Conservation (phyloP, 1,140 invertebrate genomes). For the Tetramorium simillimum region DNA sequence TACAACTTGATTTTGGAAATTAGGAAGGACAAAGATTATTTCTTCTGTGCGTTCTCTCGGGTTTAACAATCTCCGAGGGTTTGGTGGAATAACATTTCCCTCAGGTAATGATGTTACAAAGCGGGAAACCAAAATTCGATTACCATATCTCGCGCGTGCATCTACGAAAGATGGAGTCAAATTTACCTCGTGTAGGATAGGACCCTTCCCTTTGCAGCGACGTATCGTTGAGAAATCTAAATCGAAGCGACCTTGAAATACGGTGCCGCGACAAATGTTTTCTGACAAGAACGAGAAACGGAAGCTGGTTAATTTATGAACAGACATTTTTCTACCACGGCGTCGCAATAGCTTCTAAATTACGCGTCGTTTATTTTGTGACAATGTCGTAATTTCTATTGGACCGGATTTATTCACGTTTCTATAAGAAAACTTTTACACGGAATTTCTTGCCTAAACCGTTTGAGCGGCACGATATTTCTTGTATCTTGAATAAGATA, state of each 20-base stretch:
- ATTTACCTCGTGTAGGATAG: constrained; percentile 15
- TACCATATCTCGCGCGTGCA: constrained; percentile 67
- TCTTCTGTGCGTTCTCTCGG: constrained; percentile 5
- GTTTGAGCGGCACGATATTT: background rate
- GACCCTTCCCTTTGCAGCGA: constrained; percentile 11
- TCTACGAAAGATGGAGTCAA: constrained; percentile 54
- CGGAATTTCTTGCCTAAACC: background rate
- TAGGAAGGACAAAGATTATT: constrained; percentile 30
- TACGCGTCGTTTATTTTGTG: constrained; percentile 38
- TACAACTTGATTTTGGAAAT: constrained; percentile 34
- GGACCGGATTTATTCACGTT: constrained; percentile 10
- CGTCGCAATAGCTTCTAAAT: constrained; percentile 25
- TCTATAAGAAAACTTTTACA: background rate
- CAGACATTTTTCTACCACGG: constrained; percentile 45
- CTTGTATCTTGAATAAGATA: background rate
- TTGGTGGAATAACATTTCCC: constrained; percentile 19
- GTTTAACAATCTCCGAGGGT: background rate
- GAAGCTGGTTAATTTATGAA: constrained; percentile 58
- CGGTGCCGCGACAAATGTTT: constrained; percentile 65
- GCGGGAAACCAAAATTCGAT: constrained; percentile 66
- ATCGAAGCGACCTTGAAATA: constrained; percentile 65
- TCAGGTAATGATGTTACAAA: constrained; percentile 49
- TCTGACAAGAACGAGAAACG: constrained; percentile 49
- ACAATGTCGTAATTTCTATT: constrained; percentile 14
- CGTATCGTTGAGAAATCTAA: constrained; percentile 68